These are phyloP conservation scores for Coreius guichenoti DNA, from an alignment of 2,797 vertebrate species.

Conservation along the genomic window DNA sequence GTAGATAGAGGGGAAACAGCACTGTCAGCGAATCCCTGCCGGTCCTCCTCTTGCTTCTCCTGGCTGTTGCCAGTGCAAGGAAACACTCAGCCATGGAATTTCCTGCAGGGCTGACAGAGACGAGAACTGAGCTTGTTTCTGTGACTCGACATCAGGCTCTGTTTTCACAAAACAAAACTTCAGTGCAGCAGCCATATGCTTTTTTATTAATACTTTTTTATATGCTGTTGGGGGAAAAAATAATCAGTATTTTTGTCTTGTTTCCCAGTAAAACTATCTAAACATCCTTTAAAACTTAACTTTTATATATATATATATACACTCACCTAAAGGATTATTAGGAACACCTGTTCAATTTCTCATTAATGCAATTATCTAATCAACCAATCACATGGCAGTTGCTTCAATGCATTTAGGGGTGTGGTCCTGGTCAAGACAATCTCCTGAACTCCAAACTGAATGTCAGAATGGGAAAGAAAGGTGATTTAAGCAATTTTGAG, in stretches of 20 bases:
- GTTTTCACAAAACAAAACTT: slow-evolving; percentile 26
- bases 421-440: no score
- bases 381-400: no score
- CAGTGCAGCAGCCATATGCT: not conserved
- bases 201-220: not conserved
- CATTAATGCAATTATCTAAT: no score
- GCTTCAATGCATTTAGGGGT: no score
- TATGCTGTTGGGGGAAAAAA: not conserved
- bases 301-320: no score
- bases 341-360: no score
- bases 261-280: not conserved
- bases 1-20: slow-evolving; percentile 61
- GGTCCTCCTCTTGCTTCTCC: slow-evolving; percentile 48
- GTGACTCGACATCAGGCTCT: slow-evolving; percentile 12
- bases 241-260: not conserved
- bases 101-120: slow-evolving; percentile 74
- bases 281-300: not conserved
- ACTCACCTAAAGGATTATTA: no score
- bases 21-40: slow-evolving; percentile 72
- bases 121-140: slow-evolving; percentile 48
- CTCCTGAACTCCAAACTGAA: no score
- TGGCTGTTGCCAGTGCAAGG: slow-evolving; percentile 59
- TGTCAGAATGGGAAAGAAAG: no score
- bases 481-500: no score
- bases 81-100: slow-evolving; percentile 75